Evolutionary conservation across 1,140 invertebrate species (phyloP), one percentile per base, ranked within the genome.

Genomic region (Hylyphantes graminicola): DNA sequence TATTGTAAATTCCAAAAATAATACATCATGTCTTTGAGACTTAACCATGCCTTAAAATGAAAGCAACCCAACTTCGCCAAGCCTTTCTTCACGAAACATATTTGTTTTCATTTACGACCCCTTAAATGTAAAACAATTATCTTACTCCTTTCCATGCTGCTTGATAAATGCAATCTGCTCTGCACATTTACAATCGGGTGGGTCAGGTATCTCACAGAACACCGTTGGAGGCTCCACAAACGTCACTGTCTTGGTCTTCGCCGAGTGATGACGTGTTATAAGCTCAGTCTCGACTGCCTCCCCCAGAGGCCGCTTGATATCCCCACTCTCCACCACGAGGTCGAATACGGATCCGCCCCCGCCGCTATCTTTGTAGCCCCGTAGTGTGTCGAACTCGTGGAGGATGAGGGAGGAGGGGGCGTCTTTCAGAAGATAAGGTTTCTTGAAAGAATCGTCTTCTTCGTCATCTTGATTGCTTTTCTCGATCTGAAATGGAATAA

Each of bases 391-490:
- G 72, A 83, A 83, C 2, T 83, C 80, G 15, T 83, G 80, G 0
- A 83, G 61, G 10, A 83, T 83, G 21, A 83, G 70, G 0, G 80
- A 83, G 5, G 80, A 74, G 19, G 80, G 80, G 13, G 80, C 80
- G 53, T 83, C 80, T 50, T 83, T 83, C 12, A 83, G 51, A 0
- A 83, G 35, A 12, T 83, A 83, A 8, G 80, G 80, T 17, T 83
- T 83, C 53, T 83, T 83, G 59, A 74, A 83, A 21, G 70, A 15
- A 4, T 57, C 35, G 10, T 83, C 80, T 57, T 82, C 80, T 54
- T 74, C 70, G 17, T 83, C 80, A 5, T 35, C 35, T 35, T 35
- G 35, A 8, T n/a, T 55, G 65, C 11, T 61, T 11, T 51, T 19
- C 8, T 83, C 61, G 11, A 67, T 63, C 80, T 83, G 17, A 35